A percentile compares a stretch with the other conserved stretches of the same genome.
phyloP scores from a whole-genome alignment of 2,113 vertebrate species.

The Gopherus flavomarginatus region DNA sequence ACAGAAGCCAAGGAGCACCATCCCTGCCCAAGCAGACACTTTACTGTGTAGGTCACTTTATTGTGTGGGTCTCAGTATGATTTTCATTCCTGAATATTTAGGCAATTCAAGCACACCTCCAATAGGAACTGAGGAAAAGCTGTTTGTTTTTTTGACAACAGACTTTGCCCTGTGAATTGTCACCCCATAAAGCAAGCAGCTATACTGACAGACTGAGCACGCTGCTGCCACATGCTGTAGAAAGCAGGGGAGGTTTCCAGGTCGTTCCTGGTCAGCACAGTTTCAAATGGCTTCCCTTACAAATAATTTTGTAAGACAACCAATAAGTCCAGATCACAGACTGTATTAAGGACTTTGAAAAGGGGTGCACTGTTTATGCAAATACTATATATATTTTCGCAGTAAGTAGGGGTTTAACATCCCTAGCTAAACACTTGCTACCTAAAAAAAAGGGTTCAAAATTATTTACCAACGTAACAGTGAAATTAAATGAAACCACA shows the following conservation, averaged over 20 bases:
- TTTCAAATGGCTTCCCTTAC: slow-evolving; percentile 55
- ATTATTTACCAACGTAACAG: background rate
- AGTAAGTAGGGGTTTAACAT: background rate
- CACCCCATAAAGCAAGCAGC: slow-evolving; percentile 60
- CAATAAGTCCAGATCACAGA: background rate
- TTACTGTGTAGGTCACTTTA: background rate
- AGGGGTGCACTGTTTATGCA: background rate
- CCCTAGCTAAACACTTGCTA: background rate
- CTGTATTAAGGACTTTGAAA: background rate
- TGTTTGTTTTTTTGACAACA: slow-evolving; percentile 57
- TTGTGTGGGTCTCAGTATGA: background rate
- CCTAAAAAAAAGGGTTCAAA: background rate
- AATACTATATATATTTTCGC: background rate
- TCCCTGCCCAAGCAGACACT: no score
- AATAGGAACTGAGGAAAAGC: slow-evolving; percentile 50
- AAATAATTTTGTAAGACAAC: background rate
- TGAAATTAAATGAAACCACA: background rate
- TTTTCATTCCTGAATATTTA: background rate
- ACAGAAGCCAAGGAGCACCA: background rate
- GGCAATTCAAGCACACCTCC: background rate
- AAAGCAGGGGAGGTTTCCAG: slow-evolving; percentile 39
- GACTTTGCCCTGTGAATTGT: slow-evolving; percentile 60
- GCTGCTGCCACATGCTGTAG: slow-evolving; percentile 29
- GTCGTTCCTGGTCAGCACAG: slow-evolving; percentile 20
- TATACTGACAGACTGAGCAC: slow-evolving; percentile 49